Evolutionary conservation across 2,797 vertebrate genomes (phyloP).

Genomic region (Fistularia tabacaria): DNA sequence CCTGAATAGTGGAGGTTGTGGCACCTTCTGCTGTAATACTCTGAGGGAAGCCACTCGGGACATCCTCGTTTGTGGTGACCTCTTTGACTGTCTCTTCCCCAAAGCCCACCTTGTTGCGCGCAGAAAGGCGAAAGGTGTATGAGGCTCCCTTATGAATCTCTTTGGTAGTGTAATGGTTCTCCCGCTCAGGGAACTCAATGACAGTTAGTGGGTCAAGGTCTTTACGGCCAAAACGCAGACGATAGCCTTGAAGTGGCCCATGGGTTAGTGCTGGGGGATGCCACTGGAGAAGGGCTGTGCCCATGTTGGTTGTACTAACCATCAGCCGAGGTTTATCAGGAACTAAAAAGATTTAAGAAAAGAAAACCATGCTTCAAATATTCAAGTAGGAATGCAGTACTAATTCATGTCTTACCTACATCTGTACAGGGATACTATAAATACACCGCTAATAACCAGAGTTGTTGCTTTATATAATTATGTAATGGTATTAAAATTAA

Average conservation of each 20-base stretch:
- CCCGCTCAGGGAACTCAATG: conserved; percentile 92
- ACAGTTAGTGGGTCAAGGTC: conserved; percentile 87
- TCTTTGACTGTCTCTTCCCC: conserved; percentile 97
- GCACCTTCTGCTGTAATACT: conserved; percentile 87
- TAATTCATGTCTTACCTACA: too few species aligned
- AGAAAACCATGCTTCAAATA: conserved; percentile 31
- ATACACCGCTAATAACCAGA: too few species aligned
- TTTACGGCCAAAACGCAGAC: conserved; percentile 93
- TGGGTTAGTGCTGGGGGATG: conserved; percentile 89
- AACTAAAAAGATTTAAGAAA: conserved; percentile 77
- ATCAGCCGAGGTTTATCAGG: conserved; percentile 95
- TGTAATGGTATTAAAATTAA: background rate
- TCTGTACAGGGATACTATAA: too few species aligned
- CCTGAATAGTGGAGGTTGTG: conserved; percentile 89
- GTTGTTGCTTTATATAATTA: too few species aligned
- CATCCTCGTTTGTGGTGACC: conserved; percentile 89
- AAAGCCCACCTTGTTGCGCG: conserved; percentile 97
- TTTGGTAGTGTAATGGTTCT: conserved; percentile 97
- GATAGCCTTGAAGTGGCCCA: conserved; percentile 91
- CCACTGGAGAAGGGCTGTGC: conserved; percentile 97
- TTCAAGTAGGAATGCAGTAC: conserved; percentile 1
- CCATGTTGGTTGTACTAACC: conserved; percentile 98
- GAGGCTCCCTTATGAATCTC: conserved; percentile 97
- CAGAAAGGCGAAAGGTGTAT: conserved; percentile 91
- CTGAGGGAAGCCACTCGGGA: conserved; percentile 93